Evolutionary conservation across 2,113 vertebrate genomes (phyloP), one percentile per base, ranked within the genome.

Genomic region (Chlamydotis undulata): DNA sequence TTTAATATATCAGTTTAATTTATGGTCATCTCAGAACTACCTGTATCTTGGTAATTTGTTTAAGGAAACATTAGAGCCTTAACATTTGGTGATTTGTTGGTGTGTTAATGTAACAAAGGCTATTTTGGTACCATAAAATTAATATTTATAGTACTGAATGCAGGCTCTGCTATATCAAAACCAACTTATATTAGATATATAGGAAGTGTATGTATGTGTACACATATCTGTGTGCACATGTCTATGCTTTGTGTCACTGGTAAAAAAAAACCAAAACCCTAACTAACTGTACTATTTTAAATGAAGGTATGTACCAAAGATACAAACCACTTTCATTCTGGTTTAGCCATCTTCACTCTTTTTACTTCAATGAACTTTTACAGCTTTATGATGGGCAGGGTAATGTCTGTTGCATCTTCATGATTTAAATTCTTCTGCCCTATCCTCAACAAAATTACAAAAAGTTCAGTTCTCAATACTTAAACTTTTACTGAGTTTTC

Each of bases 181-280:
- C 0, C 6, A 65, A 8, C 2, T 63, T 33, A 7, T 37, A 19
- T 43, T 49, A 64, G 3, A 35, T 56, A 65, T 7, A 26, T 23
- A 33, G 12, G 14, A 53, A 35, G 1, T 39, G 4, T 35, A 0
- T 17, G 3, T 12, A 10, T 23, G 9, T 33, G 1, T 25, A 39
- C 5, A 16, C 1, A 4, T 2, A 1, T 1, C 1, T 22, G 8
- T 33, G 4, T 14, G 3, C 61, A 2, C 8, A 2, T 69, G 1
- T 8, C 4, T 43, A 23, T 33, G 18, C 6, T 71, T 77, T 49
- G 5, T 37, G 10, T 33, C 19, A 73, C n/a, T 77, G 8, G 10
- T 1, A 74, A 69, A 59, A 80, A 56, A 18, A 24, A 26, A 41
- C 39, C 37, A 37, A 37, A 37, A 37, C 7, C 7, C 37, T 37